These are phyloP conservation scores for Vidua chalybeata DNA, from an alignment of 2,113 vertebrate species.

Conservation along the genomic window DNA sequence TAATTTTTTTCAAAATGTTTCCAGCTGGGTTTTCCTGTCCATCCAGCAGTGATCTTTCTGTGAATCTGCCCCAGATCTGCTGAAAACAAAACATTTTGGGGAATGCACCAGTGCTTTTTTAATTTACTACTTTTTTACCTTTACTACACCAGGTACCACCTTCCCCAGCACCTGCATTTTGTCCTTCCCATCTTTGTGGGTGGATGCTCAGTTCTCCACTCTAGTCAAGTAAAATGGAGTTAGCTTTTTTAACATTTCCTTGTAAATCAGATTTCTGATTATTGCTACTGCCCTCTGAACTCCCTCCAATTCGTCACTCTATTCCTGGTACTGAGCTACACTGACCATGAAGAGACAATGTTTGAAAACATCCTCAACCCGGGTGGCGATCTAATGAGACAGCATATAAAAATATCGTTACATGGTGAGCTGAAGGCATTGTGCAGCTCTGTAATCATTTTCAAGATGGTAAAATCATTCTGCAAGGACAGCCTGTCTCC, in stretches of 20 bases:
- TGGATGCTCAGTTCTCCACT: background rate
- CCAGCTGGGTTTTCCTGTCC: background rate
- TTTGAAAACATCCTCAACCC: constrained; percentile 45
- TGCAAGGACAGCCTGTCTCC: constrained; percentile 68
- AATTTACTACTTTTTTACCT: background rate
- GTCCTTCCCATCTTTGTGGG: background rate
- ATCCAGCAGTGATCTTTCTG: background rate
- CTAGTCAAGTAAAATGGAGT: background rate
- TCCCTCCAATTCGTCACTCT: constrained; percentile 19
- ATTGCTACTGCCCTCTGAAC: constrained; percentile 58
- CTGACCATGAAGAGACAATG: constrained; percentile 33
- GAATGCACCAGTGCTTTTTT: background rate
- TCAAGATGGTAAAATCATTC: constrained; percentile 63
- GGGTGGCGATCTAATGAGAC: constrained; percentile 41
- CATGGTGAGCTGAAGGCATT: constrained; percentile 42
- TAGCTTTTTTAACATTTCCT: constrained; percentile 25
- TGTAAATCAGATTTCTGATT: constrained; percentile 62
- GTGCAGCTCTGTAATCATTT: constrained; percentile 57
- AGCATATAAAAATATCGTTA: constrained; percentile 41
- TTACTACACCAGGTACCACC: background rate
- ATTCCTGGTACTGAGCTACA: background rate
- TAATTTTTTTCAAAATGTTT: background rate
- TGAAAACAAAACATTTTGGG: background rate
- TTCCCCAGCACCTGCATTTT: background rate
- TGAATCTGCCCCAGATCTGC: background rate